Conservation (phyloP, 2,113 vertebrate genomes). For the Alethe diademata region DNA sequence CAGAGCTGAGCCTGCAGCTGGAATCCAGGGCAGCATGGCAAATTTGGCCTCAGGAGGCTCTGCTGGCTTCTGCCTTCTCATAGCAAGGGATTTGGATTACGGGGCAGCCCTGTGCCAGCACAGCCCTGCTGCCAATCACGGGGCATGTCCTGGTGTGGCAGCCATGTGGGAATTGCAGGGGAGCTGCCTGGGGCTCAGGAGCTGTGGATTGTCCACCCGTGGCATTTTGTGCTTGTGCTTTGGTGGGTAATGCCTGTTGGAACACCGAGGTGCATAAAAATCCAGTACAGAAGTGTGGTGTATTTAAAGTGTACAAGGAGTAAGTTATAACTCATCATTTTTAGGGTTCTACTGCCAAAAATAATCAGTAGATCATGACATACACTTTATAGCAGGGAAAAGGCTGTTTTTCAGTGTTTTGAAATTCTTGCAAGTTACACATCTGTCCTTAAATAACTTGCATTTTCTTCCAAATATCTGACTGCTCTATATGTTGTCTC, state of each 20-base stretch:
- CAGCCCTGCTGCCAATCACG: conserved; percentile 25
- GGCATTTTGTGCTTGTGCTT: background rate
- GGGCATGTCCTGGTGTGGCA: accelerated
- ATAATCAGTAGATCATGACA: background rate
- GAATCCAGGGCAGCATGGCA: background rate
- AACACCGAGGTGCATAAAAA: background rate
- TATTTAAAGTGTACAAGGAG: background rate
- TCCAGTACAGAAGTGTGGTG: background rate
- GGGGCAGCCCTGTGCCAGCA: background rate
- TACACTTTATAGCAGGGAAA: background rate
- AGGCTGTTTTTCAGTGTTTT: background rate
- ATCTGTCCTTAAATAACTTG: background rate
- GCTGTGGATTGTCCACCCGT: accelerated
- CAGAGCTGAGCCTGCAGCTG: background rate
- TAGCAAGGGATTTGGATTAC: background rate
- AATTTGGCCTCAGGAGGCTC: background rate
- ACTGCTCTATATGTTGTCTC: background rate
- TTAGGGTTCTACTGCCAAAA: background rate
- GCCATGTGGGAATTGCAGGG: accelerated
- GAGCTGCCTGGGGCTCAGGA: background rate
- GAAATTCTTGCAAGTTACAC: background rate
- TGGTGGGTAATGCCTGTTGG: accelerated
- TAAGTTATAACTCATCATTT: background rate
- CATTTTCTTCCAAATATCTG: background rate
- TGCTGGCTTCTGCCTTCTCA: background rate